These are phyloP conservation scores for Dolichoris vasculosae DNA, from an alignment of 1,140 invertebrate genomes.

Conservation along the genomic window DNA sequence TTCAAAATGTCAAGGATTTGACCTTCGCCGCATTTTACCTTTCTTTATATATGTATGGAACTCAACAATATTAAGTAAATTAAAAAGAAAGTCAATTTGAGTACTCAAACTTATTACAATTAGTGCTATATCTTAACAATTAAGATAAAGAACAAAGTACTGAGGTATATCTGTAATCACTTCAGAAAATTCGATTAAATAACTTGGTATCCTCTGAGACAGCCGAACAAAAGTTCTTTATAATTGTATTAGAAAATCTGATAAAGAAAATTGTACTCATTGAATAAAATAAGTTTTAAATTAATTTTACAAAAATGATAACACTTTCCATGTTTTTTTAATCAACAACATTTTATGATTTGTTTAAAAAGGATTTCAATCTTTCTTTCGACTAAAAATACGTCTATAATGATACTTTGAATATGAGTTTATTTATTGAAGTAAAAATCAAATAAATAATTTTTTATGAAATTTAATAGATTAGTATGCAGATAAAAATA, in stretches of 20 bases:
- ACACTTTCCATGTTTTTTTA: neutral
- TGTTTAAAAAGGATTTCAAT: neutral
- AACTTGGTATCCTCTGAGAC: neutral
- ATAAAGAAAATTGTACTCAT: neutral
- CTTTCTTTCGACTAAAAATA: neutral
- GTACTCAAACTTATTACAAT: constrained; percentile 22
- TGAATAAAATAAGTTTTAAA: neutral
- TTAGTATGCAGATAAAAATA: no score
- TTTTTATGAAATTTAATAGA: no score
- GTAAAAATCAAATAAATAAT: no score
- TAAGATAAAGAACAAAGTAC: neutral
- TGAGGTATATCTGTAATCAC: constrained; percentile 3
- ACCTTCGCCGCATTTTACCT: neutral
- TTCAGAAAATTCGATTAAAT: constrained; percentile 30
- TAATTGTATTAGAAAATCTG: constrained; percentile 29
- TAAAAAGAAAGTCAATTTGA: constrained; percentile 16
- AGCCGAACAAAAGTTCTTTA: neutral
- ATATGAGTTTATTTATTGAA: no score
- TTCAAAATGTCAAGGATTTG: neutral
- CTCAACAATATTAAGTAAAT: constrained; percentile 7
- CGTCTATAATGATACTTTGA: no score
- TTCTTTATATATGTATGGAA: neutral
- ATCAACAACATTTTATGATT: neutral
- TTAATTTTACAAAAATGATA: constrained; percentile 16
- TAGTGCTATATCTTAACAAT: neutral